These are phyloP conservation scores for Natrix natrix DNA, from an alignment of 2,797 vertebrate species.

Conservation along the genomic window DNA sequence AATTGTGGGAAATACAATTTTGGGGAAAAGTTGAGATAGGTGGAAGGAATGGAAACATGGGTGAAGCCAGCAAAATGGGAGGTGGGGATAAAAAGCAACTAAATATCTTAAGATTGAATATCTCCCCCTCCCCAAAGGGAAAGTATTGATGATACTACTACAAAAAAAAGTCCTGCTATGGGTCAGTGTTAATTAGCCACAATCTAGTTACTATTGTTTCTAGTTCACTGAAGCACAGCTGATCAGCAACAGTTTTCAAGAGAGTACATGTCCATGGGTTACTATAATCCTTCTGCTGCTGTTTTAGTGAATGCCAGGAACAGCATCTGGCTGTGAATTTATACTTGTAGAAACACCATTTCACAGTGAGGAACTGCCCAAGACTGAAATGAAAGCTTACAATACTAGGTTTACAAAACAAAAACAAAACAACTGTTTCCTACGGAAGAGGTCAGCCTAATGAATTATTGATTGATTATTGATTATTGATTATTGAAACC, in stretches of 20 bases:
- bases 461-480: conserved; percentile 69
- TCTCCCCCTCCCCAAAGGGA: too few species aligned
- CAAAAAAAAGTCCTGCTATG: neutral
- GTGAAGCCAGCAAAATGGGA: too few species aligned
- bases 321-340: neutral
- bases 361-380: conserved; percentile 2
- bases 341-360: neutral
- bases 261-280: neutral
- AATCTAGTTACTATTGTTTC: conserved; percentile 5
- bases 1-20: neutral
- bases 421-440: conserved; percentile 45
- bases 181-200: conserved; percentile 40
- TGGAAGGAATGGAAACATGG: neutral
- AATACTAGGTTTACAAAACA: conserved; percentile 23
- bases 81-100: too few species aligned
- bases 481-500: too few species aligned
- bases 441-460: conserved; percentile 61
- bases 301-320: neutral
- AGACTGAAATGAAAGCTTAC: conserved; percentile 45
- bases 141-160: too few species aligned
- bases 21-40: neutral
- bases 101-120: too few species aligned
- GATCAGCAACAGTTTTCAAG: conserved; percentile 10
- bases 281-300: neutral
- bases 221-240: conserved; percentile 18